phyloP scores from a whole-genome alignment of 2,888 invertebrate genomes.

The Ennomos quercinarius region DNA sequence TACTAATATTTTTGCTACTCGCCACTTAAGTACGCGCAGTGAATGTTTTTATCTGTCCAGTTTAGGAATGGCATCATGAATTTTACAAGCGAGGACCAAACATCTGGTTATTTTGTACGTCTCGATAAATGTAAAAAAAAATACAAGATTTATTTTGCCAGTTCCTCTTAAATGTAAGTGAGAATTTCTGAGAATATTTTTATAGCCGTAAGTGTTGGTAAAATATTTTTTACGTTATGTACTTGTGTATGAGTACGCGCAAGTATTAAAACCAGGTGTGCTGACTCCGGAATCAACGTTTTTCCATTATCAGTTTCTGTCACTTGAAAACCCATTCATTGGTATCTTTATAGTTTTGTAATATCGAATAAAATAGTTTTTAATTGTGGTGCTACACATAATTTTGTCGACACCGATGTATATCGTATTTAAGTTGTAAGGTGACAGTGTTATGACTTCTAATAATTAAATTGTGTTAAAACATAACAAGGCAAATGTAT shows the following conservation, averaged over 20 bases:
- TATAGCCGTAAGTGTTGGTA: slow-evolving; percentile 82
- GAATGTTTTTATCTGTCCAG: slow-evolving; percentile 71
- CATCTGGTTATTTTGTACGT: slow-evolving; percentile 68
- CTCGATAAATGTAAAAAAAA: slow-evolving; percentile 55
- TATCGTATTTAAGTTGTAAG: slow-evolving; percentile 70
- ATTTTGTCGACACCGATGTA: slow-evolving; percentile 71
- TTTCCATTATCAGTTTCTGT: slow-evolving; percentile 50
- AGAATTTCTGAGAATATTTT: slow-evolving; percentile 84
- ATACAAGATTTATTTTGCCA: slow-evolving; percentile 85
- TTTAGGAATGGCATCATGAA: slow-evolving; percentile 82
- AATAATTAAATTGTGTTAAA: slow-evolving; percentile 24
- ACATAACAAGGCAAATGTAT: slow-evolving; percentile 52
- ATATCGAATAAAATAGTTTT: slow-evolving; percentile 65
- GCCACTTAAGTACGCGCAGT: slow-evolving; percentile 60
- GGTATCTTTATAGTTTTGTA: slow-evolving; percentile 62
- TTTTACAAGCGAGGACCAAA: slow-evolving; percentile 76
- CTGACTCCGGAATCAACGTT: slow-evolving; percentile 42
- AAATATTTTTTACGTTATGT: slow-evolving; percentile 76
- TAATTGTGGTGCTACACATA: slow-evolving; percentile 76
- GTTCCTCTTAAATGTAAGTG: slow-evolving; percentile 85
- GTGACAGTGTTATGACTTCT: slow-evolving; percentile 58
- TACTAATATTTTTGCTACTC: slow-evolving; percentile 83
- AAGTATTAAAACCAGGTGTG: slow-evolving; percentile 65
- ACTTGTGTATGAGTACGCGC: slow-evolving; percentile 65
- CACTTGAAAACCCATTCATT: slow-evolving; percentile 57